Base-by-base conservation (phyloP, 1,140 invertebrate genomes). In the Branchinecta lynchi region DNA sequence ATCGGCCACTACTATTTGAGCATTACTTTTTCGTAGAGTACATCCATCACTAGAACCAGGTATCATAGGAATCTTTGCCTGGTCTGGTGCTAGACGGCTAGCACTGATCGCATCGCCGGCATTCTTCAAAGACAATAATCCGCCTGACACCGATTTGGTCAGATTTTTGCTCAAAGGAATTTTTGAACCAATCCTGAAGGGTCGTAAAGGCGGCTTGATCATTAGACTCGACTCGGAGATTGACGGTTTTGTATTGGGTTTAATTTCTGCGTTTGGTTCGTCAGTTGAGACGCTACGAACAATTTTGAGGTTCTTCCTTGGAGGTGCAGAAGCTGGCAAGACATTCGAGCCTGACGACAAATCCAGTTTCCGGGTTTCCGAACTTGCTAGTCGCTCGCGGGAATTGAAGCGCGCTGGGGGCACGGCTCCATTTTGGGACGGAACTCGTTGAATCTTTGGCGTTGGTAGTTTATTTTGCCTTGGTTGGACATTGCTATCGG, bases 101-200 rank as follows among this genome's bases (percentile, higher is more conserved):
- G 12, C 12, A 60, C 6, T 60, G 12, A 3, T 60, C 51, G 12
- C 17, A 60, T 3, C 17, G 6, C 51, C 17, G 12, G 12, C 51
- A 12, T 60, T 60, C 1, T 20, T 60, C 17, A 6, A 20, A 60
- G 51, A 3, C 12, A 15, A 3, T 6, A 12, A 3, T 60, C 12
- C 12, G 51, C 51, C 17, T 60, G 51, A 20, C 51, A 15, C 17
- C 12, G 51, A 60, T 32, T 32, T 32, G 51, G 51, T 15, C 12
- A 20, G 17, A 60, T 60, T 60, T 60, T 60, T 60, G 51, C 51
- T 60, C 12, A 60, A 20, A 60, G 51, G 51, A 20, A 60, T 60
- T 20, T 60, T 60, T 3, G 12, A 15, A 60, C 51, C 12, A 60
- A 15, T 60, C 12, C 12, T 12, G 2, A 3, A 20, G 17, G 51